A percentile compares a stretch with the other conserved stretches of the same genome.
phyloP scores from a whole-genome alignment of 2,797 vertebrate genomes.

The Molothrus ater region DNA sequence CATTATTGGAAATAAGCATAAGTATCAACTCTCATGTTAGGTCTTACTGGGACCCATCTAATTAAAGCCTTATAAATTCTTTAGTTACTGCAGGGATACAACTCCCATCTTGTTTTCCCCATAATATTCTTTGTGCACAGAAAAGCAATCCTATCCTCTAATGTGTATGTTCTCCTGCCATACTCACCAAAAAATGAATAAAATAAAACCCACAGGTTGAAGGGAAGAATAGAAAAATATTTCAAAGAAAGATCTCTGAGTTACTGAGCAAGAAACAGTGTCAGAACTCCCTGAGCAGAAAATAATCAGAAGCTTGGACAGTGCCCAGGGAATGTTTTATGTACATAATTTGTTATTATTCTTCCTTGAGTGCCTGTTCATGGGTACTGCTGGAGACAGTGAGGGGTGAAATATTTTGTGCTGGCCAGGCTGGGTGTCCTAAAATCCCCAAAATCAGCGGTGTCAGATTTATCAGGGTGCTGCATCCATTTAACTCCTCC shows the following conservation, averaged over 20 bases:
- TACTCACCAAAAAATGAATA: not conserved
- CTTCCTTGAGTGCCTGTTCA: not conserved
- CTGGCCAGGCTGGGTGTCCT: not conserved
- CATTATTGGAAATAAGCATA: not conserved
- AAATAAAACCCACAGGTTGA: not conserved
- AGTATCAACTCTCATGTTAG: not conserved
- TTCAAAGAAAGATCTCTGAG: not conserved
- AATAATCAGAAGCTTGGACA: not conserved
- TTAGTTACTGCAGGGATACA: not conserved
- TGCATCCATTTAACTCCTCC: not conserved
- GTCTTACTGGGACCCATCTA: not conserved
- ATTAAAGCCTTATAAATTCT: not conserved
- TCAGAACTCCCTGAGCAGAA: not conserved
- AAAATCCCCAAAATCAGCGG: not conserved
- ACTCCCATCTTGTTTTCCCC: not conserved
- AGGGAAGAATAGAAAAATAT: not conserved
- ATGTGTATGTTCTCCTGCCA: not conserved
- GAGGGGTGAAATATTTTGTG: not conserved
- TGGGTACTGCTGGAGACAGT: not conserved
- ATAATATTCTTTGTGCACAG: not conserved
- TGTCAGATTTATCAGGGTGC: not conserved
- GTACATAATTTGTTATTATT: not conserved
- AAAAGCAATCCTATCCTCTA: not conserved
- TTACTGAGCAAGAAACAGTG: not conserved
- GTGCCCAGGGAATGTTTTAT: not conserved